Evolutionary conservation across 2,113 vertebrate species (phyloP).

Genomic region (Sinocyclocheilus rhinocerous): DNA sequence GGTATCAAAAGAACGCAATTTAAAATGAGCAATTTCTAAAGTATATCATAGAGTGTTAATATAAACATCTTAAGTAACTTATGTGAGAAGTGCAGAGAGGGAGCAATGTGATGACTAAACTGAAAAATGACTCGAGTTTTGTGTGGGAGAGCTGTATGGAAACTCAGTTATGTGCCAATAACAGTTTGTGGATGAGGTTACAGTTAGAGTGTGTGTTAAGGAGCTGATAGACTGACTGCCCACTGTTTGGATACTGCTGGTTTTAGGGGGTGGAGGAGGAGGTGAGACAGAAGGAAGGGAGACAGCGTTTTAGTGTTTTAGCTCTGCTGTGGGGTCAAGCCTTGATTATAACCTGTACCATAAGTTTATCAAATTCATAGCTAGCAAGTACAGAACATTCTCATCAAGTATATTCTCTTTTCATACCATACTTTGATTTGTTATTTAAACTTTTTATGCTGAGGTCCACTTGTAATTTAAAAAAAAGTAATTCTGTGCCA

Average conservation of each 20-base stretch:
- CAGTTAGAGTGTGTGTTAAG: neutral
- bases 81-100: neutral
- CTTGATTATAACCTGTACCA: neutral
- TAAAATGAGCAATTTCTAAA: neutral
- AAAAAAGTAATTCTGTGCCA: neutral
- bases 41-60: neutral
- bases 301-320: neutral
- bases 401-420: neutral
- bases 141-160: conserved; percentile 32
- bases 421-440: neutral
- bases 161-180: conserved; percentile 6
- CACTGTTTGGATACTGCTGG: neutral
- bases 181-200: conserved; percentile 29
- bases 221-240: conserved; percentile 5
- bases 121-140: neutral
- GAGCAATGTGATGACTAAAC: neutral
- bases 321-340: neutral
- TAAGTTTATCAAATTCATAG: neutral
- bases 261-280: conserved; percentile 1
- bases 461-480: neutral
- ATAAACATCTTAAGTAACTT: neutral
- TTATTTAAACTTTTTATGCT: neutral
- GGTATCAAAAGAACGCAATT: neutral
- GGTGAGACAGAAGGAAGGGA: neutral
- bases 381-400: neutral